Evolutionary conservation across 2,113 vertebrate species (phyloP).

Genomic region (Canis aureus): DNA sequence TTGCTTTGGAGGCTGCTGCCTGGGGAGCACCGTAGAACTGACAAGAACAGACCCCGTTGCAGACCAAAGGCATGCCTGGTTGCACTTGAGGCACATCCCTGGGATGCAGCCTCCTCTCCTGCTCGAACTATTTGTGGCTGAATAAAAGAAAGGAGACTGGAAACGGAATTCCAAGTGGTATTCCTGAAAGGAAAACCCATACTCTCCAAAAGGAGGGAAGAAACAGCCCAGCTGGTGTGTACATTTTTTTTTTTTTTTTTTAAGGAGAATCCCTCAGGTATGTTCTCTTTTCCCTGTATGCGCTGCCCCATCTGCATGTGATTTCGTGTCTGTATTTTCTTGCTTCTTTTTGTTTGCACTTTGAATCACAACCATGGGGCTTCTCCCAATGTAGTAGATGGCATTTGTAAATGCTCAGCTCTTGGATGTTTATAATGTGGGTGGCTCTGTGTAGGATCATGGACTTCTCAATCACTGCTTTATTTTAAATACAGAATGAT

Average conservation of each 20-base stretch:
- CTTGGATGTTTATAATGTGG: slow-evolving; percentile 51
- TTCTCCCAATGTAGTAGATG: slow-evolving; percentile 70
- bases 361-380: background rate
- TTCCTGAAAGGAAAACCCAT: slow-evolving; percentile 72
- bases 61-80: slow-evolving; percentile 84
- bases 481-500: slow-evolving; percentile 69
- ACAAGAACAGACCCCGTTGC: slow-evolving; percentile 82
- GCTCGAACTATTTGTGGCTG: slow-evolving; percentile 79
- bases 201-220: slow-evolving; percentile 72
- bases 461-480: slow-evolving; percentile 71
- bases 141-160: slow-evolving; percentile 78
- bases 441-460: slow-evolving; percentile 42
- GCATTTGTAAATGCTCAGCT: slow-evolving; percentile 71
- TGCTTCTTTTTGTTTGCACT: slow-evolving; percentile 80
- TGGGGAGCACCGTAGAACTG: slow-evolving; percentile 82
- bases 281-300: slow-evolving; percentile 79
- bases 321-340: slow-evolving; percentile 59
- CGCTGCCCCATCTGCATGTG: slow-evolving; percentile 55
- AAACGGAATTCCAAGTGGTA: slow-evolving; percentile 74
- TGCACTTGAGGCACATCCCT: slow-evolving; percentile 85
- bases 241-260: slow-evolving; percentile 83
- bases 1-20: slow-evolving; percentile 76
- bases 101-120: slow-evolving; percentile 83
- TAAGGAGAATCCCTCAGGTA: slow-evolving; percentile 89
- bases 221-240: slow-evolving; percentile 84